phyloP scores from a whole-genome alignment of 2,888 invertebrate species.

The Tetragonula carbonaria region DNA sequence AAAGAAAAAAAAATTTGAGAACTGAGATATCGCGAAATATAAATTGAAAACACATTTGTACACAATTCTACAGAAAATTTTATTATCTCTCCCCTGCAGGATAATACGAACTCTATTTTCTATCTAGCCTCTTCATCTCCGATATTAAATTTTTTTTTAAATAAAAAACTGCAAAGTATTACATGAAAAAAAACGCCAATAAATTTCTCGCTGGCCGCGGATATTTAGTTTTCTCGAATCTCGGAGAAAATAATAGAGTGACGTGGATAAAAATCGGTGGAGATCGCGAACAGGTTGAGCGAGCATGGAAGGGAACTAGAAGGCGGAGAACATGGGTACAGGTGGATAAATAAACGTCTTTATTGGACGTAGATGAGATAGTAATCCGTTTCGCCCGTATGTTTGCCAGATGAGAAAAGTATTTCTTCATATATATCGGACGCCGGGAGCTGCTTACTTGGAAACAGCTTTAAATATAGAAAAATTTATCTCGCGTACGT shows the following conservation, averaged over 20 bases:
- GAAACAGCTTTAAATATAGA: constrained; percentile 19
- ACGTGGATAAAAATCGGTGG: neutral
- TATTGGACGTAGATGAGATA: constrained; percentile 57
- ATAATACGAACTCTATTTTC: neutral
- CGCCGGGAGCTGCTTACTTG: neutral
- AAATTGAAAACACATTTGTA: too few species aligned
- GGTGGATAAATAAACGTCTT: constrained; percentile 55
- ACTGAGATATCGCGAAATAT: too few species aligned
- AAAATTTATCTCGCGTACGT: constrained; percentile 26
- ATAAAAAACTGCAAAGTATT: neutral
- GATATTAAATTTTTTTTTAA: neutral
- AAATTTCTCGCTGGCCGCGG: neutral
- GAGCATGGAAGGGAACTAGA: neutral
- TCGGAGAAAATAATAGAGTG: neutral
- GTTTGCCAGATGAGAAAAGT: constrained; percentile 43
- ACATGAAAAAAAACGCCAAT: neutral
- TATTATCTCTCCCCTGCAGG: neutral
- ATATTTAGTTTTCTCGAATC: neutral
- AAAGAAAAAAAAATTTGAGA: too few species aligned
- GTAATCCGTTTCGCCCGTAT: constrained; percentile 48
- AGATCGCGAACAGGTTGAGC: neutral
- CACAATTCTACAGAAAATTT: too few species aligned
- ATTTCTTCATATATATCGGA: constrained; percentile 25
- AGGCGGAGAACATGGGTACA: constrained; percentile 8
- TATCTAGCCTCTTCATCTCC: neutral